Evolutionary conservation across 2,888 invertebrate species (phyloP).

Genomic region (Mystacides longicornis): DNA sequence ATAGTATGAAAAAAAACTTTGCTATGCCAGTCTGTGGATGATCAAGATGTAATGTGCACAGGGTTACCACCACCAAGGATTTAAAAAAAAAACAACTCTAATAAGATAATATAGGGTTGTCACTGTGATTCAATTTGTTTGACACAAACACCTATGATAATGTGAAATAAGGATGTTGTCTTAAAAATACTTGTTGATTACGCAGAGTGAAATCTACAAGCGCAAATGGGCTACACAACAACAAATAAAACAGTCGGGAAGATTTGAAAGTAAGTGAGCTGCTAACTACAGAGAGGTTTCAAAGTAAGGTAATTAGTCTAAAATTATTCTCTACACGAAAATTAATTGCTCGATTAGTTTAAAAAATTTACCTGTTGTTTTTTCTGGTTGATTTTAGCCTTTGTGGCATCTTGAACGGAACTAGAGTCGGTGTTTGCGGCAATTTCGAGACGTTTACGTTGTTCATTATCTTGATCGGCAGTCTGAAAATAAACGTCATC

Average conservation of each 20-base stretch:
- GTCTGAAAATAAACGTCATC: constrained; percentile 52
- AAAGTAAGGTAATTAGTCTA: too few relatives aligned
- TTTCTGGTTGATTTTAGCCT: constrained; percentile 77
- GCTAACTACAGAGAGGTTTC: neutral
- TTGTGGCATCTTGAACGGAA: constrained; percentile 62
- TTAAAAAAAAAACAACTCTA: too few relatives aligned
- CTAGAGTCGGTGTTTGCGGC: constrained; percentile 67
- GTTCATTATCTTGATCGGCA: constrained; percentile 90
- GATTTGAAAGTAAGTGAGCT: neutral
- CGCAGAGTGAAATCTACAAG: too few relatives aligned
- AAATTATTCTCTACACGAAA: too few relatives aligned
- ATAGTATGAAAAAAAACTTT: too few relatives aligned
- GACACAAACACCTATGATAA: too few relatives aligned
- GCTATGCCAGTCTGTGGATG: neutral
- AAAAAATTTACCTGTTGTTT: constrained; percentile 73
- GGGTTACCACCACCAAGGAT: neutral
- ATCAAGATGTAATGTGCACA: neutral
- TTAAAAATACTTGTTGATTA: too few relatives aligned
- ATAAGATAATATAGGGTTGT: too few relatives aligned
- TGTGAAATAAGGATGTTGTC: too few relatives aligned
- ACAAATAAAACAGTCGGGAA: neutral
- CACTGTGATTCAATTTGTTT: too few relatives aligned
- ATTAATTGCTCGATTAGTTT: neutral
- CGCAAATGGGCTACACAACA: too few relatives aligned
- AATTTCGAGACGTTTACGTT: constrained; percentile 76